A percentile compares a stretch with the other conserved stretches of the same genome.
phyloP scores from a whole-genome alignment of 1,140 invertebrate genomes.

The Drosophila tristis region DNA sequence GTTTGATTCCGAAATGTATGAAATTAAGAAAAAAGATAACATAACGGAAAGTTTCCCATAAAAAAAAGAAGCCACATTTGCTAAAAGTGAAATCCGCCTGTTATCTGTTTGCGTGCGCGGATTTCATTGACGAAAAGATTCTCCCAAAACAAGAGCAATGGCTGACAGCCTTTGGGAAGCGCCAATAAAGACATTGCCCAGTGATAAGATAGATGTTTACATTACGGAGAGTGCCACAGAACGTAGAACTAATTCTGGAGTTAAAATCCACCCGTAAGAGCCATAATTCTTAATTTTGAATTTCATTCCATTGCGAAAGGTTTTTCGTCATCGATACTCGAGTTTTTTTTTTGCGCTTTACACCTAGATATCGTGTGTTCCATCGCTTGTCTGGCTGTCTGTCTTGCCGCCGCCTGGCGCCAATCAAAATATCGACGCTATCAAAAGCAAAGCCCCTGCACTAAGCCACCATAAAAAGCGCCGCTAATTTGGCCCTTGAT shows the following conservation, averaged over 20 bases:
- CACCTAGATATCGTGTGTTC: background rate
- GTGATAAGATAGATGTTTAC: background rate
- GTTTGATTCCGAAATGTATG: background rate
- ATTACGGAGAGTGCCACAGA: too few species aligned
- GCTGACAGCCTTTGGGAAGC: conserved; percentile 12
- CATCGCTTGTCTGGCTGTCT: background rate
- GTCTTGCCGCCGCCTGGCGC: conserved; percentile 30
- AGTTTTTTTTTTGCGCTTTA: background rate
- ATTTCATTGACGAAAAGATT: conserved; percentile 29
- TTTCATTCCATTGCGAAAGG: background rate
- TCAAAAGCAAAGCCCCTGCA: conserved; percentile 37
- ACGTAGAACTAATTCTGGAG: too few species aligned
- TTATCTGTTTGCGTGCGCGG: conserved; percentile 7
- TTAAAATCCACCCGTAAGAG: background rate
- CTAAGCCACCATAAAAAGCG: conserved; percentile 61
- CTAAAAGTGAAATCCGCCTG: conserved; percentile 14
- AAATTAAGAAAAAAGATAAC: background rate
- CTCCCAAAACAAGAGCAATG: conserved; percentile 6
- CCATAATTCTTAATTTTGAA: conserved; percentile 1
- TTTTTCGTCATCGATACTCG: conserved; percentile 5
- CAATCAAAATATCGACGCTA: conserved; percentile 53
- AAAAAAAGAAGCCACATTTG: background rate
- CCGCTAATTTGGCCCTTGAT: conserved; percentile 72
- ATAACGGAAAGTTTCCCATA: conserved; percentile 17
- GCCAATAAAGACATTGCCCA: background rate